A percentile compares a stretch with the other conserved stretches of the same genome.
These are phyloP conservation scores for Drosophila equinoxialis DNA, from an alignment of 1,140 invertebrate species.

Conservation along the genomic window DNA sequence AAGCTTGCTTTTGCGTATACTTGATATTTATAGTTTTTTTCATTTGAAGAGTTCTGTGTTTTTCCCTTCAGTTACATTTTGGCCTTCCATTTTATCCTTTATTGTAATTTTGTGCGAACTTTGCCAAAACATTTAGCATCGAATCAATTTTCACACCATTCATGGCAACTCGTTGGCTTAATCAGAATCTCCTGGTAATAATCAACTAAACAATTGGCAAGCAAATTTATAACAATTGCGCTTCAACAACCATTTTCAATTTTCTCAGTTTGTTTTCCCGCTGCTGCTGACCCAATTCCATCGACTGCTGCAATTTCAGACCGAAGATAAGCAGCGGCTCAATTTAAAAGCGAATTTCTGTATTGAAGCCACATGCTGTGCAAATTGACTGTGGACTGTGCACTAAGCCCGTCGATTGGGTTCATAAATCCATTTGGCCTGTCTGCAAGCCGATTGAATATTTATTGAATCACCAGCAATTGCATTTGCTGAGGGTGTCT, in stretches of 20 bases:
- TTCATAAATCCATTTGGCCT: constrained; percentile 42
- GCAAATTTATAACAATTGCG: constrained; percentile 47
- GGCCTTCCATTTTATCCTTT: too few species aligned
- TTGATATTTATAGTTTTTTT: too few species aligned
- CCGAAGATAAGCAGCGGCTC: constrained; percentile 37
- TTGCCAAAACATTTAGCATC: background rate
- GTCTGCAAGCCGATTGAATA: constrained; percentile 50
- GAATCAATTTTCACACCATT: background rate
- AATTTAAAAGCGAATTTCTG: constrained; percentile 37
- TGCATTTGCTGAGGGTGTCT: constrained; percentile 35
- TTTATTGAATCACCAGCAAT: constrained; percentile 45
- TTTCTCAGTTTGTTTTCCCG: constrained; percentile 3
- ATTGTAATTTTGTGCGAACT: too few species aligned
- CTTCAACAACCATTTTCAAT: constrained; percentile 10
- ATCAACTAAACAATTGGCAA: constrained; percentile 6
- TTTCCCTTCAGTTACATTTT: too few species aligned
- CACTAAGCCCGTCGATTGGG: constrained; percentile 16
- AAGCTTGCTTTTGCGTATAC: too few species aligned
- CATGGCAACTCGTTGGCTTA: constrained; percentile 22
- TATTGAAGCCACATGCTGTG: constrained; percentile 57
- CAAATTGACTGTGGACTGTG: constrained; percentile 56
- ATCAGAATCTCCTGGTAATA: constrained; percentile 15
- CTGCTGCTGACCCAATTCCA: constrained; percentile 41
- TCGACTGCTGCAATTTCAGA: constrained; percentile 13
- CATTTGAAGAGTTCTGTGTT: too few species aligned